Conservation (phyloP, 2,888 invertebrate species). For the Lasioglossum lativentre region DNA sequence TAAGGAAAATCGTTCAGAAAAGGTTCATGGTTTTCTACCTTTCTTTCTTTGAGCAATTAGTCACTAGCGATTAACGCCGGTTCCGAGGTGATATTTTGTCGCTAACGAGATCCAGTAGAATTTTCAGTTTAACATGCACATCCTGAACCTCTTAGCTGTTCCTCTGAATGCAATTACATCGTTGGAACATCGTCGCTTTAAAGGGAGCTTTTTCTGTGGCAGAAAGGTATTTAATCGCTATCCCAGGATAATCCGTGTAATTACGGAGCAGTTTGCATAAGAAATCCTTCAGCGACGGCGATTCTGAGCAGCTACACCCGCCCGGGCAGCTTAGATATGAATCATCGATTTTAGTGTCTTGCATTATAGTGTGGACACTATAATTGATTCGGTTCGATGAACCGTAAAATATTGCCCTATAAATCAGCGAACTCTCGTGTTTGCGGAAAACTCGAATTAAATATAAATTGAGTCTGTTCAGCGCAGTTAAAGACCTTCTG, state of each 20-base stretch:
- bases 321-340: background rate
- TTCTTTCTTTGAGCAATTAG: background rate
- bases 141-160: background rate
- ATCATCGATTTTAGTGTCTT: background rate
- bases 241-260: slow-evolving; percentile 62
- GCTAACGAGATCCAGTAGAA: background rate
- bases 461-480: no score
- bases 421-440: background rate
- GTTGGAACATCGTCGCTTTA: background rate
- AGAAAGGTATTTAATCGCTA: slow-evolving; percentile 14
- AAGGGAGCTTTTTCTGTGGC: slow-evolving; percentile 6
- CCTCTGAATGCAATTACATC: slow-evolving; percentile 8
- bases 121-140: slow-evolving; percentile 3
- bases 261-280: slow-evolving; percentile 57
- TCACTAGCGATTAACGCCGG: background rate
- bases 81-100: background rate
- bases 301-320: background rate
- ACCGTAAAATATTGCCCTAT: background rate
- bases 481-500: no score
- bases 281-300: background rate
- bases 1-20: background rate
- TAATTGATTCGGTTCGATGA: background rate
- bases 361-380: background rate
- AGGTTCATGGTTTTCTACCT: background rate
- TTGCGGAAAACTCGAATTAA: background rate